phyloP scores from a whole-genome alignment of 2,797 vertebrate species.

The Austrolebias charrua region DNA sequence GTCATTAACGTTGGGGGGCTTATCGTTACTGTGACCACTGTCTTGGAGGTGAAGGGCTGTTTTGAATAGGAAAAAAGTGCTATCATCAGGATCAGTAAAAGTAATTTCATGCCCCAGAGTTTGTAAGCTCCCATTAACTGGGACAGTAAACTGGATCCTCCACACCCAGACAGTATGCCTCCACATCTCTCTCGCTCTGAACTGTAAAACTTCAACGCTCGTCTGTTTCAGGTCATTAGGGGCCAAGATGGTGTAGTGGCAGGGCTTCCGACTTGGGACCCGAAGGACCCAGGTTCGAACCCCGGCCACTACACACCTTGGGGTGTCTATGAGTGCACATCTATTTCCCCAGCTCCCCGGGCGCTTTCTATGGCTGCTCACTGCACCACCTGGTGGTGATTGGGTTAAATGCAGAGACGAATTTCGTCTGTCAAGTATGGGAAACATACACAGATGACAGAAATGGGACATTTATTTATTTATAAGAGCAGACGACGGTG shows the following conservation, averaged over 20 bases:
- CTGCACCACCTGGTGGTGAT: no score
- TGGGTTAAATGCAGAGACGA: no score
- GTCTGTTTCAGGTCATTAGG: slow-evolving; percentile 24
- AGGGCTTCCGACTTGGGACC: no score
- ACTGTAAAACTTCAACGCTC: slow-evolving; percentile 27
- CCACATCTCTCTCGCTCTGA: slow-evolving; percentile 23
- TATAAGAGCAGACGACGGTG: slow-evolving; percentile 25
- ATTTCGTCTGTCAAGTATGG: no score
- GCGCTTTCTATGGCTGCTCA: no score
- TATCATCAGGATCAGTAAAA: slow-evolving; percentile 71
- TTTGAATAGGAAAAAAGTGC: slow-evolving; percentile 66
- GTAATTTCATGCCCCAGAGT: slow-evolving; percentile 74
- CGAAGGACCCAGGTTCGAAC: no score
- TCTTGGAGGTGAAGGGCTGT: slow-evolving; percentile 39
- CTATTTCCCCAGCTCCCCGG: no score
- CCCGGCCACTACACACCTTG: no score
- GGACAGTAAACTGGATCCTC: slow-evolving; percentile 62
- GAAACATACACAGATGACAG: no score
- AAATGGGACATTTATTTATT: no score
- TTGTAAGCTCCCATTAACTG: slow-evolving; percentile 70
- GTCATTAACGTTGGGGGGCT: slow-evolving; percentile 55
- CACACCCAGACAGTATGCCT: slow-evolving; percentile 40
- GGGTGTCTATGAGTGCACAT: no score
- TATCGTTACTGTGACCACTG: slow-evolving; percentile 52
- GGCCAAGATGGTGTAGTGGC: no score